These are phyloP conservation scores for Copidosoma aretas DNA, from an alignment of 2,888 invertebrate species.

Conservation along the genomic window DNA sequence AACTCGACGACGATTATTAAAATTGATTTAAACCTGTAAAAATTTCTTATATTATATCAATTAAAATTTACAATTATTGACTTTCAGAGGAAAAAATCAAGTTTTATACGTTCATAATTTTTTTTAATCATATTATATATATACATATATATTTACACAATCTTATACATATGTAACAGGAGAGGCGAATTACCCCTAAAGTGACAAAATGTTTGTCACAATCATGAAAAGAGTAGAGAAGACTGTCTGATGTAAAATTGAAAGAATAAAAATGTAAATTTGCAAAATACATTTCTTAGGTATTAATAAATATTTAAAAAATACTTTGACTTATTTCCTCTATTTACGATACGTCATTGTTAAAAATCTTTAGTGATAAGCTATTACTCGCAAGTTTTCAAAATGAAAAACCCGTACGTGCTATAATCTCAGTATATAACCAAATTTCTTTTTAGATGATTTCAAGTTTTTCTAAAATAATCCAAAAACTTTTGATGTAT, in stretches of 20 bases:
- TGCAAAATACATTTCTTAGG: constrained; percentile 46
- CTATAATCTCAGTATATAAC: no score
- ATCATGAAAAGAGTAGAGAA: constrained; percentile 4
- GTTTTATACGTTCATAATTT: background rate
- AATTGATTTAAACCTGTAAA: constrained; percentile 13
- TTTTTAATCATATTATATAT: constrained; percentile 23
- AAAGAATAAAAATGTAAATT: constrained; percentile 48
- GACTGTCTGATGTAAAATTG: constrained; percentile 35
- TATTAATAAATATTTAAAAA: constrained; percentile 47
- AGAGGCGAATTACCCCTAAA: no score
- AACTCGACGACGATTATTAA: background rate
- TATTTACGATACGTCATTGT: no score
- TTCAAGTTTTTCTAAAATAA: no score
- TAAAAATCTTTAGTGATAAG: no score
- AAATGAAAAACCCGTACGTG: no score
- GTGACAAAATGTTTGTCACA: no score
- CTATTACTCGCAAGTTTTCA: no score
- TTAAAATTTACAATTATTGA: background rate
- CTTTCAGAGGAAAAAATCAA: background rate
- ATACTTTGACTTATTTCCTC: constrained; percentile 28
- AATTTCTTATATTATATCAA: constrained; percentile 3
- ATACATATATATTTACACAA: constrained; percentile 16
- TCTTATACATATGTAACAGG: background rate
- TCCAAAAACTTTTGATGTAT: no score
- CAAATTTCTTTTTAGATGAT: no score